Base-by-base conservation (phyloP, 2,113 vertebrate species). In the Picathartes gymnocephalus region DNA sequence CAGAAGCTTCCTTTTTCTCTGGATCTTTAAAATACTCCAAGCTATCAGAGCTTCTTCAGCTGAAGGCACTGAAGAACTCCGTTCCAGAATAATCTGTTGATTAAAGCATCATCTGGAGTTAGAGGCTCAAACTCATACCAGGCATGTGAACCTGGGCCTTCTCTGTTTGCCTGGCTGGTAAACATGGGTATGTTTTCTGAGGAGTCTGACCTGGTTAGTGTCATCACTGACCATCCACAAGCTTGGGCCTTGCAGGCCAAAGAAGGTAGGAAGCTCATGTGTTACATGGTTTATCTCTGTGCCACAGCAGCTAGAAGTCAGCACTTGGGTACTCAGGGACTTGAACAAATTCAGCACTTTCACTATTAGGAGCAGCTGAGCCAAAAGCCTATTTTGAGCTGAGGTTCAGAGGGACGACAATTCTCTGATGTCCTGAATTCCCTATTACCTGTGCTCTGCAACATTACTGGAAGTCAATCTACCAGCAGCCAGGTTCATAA, bases 41-140 rank as follows among this genome's bases (percentile, higher is more conserved):
- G 22, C 7, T 37, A 93, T 48, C 12, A 30, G n/a, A 81, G 40
- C 24, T 42, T 30, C 47, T 84, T 51, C 39, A 64, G 30, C 48
- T 68, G 33, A 90, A 92, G 27, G 24, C 51, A 78, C 33, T 84
- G 42, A 92, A 94, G 13, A 91, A 85, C 31, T 35, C 60, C 92
- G 22, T 28, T 81, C 39, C 57, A 89, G 60, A 94, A 91, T 62
- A 87, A 81, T 6, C 35, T 60, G 16, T 27, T 58, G 5, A 79
- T 79, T 84, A 74, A 87, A 95, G 11, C 24, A 74, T 39, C 44
- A 19, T 19, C 54, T 94, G 25, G 53, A 71, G 11, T 44, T 64
- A 81, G 39, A 81, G 25, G 25, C 44, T 87, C 70, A 69, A 42
- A 92, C 14, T 85, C 37, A 48, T 17, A 76, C 5, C 60, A 72